Evolutionary conservation across 2,797 vertebrate genomes (phyloP).

Genomic region (Typhlichthys eigenmanni): DNA sequence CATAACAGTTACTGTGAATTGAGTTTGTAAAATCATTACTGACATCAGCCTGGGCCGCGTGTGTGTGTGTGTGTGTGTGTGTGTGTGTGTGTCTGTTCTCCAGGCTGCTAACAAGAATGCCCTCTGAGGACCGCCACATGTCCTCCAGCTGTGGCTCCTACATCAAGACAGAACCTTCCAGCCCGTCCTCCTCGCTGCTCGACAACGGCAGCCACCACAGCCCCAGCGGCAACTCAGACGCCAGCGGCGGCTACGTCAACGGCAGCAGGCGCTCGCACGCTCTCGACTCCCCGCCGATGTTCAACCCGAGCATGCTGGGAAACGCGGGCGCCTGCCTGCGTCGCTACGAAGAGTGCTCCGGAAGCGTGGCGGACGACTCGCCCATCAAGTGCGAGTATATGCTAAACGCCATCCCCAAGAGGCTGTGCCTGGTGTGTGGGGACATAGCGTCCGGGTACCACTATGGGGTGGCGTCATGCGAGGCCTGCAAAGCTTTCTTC

Average conservation of each 20-base stretch:
- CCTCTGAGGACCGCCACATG: slow-evolving; percentile 84
- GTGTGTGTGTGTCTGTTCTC: neutral
- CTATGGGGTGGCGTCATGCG: slow-evolving; percentile 94
- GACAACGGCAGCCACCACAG: slow-evolving; percentile 91
- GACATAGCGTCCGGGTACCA: slow-evolving; percentile 93
- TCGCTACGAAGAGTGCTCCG: slow-evolving; percentile 84
- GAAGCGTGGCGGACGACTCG: slow-evolving; percentile 83
- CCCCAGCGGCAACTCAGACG: slow-evolving; percentile 86
- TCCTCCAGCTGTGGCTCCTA: slow-evolving; percentile 88
- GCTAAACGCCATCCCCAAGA: slow-evolving; percentile 89
- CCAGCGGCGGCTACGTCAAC: slow-evolving; percentile 84
- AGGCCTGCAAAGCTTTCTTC: slow-evolving; percentile 96
- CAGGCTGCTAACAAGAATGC: slow-evolving; percentile 90
- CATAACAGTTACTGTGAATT: too few relatives aligned
- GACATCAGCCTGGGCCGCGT: too few relatives aligned
- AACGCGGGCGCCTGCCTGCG: slow-evolving; percentile 78
- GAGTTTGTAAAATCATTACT: too few relatives aligned
- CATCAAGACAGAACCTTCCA: slow-evolving; percentile 92
- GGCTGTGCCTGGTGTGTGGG: slow-evolving; percentile 91
- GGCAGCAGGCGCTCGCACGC: slow-evolving; percentile 78
- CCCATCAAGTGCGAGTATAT: slow-evolving; percentile 92
- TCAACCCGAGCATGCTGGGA: slow-evolving; percentile 78
- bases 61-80: too few relatives aligned
- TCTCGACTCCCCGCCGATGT: slow-evolving; percentile 88
- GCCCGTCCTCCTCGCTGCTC: slow-evolving; percentile 84